These are phyloP conservation scores for Elgaria multicarinata DNA, from an alignment of 2,113 vertebrate genomes.

Conservation along the genomic window DNA sequence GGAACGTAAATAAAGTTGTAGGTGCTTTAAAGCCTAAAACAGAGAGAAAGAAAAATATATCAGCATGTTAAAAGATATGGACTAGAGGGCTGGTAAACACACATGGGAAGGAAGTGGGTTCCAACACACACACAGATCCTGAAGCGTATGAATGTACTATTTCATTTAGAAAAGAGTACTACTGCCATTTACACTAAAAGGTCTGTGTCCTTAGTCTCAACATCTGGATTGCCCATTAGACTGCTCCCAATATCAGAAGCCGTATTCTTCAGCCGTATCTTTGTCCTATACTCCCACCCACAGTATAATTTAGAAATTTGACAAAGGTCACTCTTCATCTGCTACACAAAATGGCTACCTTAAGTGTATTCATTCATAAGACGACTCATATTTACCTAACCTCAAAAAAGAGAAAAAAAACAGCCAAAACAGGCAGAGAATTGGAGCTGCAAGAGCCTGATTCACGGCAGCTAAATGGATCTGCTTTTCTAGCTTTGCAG, in stretches of 20 bases:
- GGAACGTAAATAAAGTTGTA: constrained; percentile 89
- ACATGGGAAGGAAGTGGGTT: background rate
- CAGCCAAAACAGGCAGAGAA: constrained; percentile 95
- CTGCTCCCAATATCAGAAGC: background rate
- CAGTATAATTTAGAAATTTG: background rate
- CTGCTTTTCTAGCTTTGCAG: constrained; percentile 86
- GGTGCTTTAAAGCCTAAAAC: constrained; percentile 86
- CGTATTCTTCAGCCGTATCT: background rate
- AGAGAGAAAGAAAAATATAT: background rate
- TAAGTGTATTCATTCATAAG: background rate
- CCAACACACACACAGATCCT: background rate
- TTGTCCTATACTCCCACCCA: background rate
- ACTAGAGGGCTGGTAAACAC: background rate
- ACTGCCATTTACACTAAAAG: background rate
- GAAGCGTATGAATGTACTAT: background rate
- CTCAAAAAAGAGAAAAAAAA: constrained; percentile 93
- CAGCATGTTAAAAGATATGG: background rate
- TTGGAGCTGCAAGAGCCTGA: constrained; percentile 92
- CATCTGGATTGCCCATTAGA: background rate
- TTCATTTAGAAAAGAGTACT: background rate
- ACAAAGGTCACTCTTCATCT: background rate
- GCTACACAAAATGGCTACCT: background rate
- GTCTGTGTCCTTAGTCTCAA: background rate
- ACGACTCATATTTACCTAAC: constrained; percentile 77
- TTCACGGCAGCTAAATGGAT: constrained; percentile 92